Evolutionary conservation across 2,797 vertebrate genomes (phyloP).

Genomic region (Pyrrhura leucotis): DNA sequence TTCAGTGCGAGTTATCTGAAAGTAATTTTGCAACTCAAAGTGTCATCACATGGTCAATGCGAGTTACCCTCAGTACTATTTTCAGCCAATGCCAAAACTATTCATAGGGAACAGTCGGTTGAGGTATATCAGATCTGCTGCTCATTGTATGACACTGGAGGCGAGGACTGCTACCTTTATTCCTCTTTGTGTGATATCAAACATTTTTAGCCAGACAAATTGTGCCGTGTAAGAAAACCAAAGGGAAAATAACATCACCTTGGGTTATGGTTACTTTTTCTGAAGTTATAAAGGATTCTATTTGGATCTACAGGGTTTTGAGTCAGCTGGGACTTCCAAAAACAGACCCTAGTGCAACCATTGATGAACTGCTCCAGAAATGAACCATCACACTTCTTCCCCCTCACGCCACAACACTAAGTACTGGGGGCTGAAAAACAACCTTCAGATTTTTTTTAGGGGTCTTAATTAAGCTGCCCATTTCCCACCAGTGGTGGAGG

Average conservation of each 20-base stretch:
- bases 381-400: neutral
- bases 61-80: constrained; percentile 52
- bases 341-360: neutral
- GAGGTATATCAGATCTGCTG: constrained; percentile 2
- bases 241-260: neutral
- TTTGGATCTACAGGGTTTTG: neutral
- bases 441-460: neutral
- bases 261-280: neutral
- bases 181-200: neutral
- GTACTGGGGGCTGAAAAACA: neutral
- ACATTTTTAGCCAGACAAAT: neutral
- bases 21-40: constrained; percentile 66
- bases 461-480: neutral
- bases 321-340: neutral
- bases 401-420: neutral
- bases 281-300: neutral
- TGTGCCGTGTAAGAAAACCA: neutral
- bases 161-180: neutral
- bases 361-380: neutral
- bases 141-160: neutral
- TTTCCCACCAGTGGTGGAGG: neutral
- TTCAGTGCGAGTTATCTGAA: constrained; percentile 61
- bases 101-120: neutral
- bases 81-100: constrained; percentile 45
- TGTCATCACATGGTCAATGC: constrained; percentile 49